Conservation (phyloP, 2,797 vertebrate species). For the Amblyraja radiata region DNA sequence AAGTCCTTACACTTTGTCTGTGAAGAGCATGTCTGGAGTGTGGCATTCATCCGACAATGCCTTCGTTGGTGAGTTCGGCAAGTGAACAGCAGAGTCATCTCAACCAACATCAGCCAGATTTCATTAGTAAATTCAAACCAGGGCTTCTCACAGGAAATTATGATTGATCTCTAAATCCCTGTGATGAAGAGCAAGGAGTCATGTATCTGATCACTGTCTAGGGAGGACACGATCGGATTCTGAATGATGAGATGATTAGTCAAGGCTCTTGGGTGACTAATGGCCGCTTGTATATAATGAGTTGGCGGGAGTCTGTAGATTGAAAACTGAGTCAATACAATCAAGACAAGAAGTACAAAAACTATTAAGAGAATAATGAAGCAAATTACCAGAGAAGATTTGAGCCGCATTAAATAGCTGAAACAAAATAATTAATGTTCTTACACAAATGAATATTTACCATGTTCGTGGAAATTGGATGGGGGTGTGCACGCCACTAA, state of each 20-base stretch:
- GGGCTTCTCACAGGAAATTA: background rate
- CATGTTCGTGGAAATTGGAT: background rate
- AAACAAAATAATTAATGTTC: background rate
- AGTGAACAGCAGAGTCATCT: background rate
- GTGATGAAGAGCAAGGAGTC: background rate
- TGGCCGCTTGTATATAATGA: background rate
- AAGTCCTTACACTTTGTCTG: background rate
- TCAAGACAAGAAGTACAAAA: background rate
- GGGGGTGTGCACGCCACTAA: background rate
- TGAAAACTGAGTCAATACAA: background rate
- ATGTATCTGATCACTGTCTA: background rate
- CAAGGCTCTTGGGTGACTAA: background rate
- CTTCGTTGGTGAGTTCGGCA: background rate
- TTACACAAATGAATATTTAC: background rate
- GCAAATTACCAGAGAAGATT: background rate
- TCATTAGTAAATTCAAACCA: background rate
- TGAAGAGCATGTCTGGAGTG: background rate
- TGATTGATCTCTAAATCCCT: background rate
- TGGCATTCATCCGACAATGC: background rate
- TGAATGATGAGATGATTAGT: background rate
- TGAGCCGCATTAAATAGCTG: background rate
- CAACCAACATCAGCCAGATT: background rate
- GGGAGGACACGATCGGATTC: background rate
- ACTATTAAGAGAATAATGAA: background rate
- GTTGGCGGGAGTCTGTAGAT: background rate